Evolutionary conservation across 2,888 invertebrate species (phyloP), one percentile per base, ranked within the genome.

Genomic region (Tiliacea citrago): DNA sequence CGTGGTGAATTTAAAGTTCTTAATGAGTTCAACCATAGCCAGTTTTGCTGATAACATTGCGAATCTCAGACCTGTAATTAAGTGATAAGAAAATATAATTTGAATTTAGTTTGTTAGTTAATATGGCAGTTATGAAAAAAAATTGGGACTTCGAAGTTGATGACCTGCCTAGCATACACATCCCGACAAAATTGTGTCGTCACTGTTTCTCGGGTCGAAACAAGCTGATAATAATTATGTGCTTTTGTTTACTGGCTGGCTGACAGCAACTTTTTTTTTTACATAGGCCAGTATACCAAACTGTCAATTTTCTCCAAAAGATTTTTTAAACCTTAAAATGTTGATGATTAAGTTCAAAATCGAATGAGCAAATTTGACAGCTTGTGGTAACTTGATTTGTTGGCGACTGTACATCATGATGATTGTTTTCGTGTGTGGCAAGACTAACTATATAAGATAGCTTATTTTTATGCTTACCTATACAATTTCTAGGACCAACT

Each of bases 41-140:
- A 93, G 77, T 89, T 97, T 97, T 0, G 95, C 95, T 62, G 96
- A 96, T 84, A 96, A 92, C 92, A 97, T 92, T 2, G 97, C 97
- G 86, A 97, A 97, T 67, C 97, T 91, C 81, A 95, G 89, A 75
- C 97, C 97, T 97, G 92, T n/a, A 92, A 94, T 71, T 55, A 42
- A 7, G 21, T 35, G 13, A 81, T 68, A 76, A 68, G 71, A 57
- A 39, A 53, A 66, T 53, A 21, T 57, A 10, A 29, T 45, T 57
- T 61, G 16, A 18, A 45, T 24, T 21, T 57, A 49, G 2, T 16
- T 24, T 13, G 1, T 39, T 29, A 45, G n/a, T 45, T n/a, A 2
- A 42, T 58, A 49, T 47, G 6, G 3, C 47, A 39, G 69, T 6
- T 39, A 35, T 35, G 9, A 7, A 16, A 39, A 61, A n/a, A n/a